A percentile compares a stretch with the other conserved stretches of the same genome.
phyloP scores from a whole-genome alignment of 2,113 vertebrate species.

The Cacatua alba region DNA sequence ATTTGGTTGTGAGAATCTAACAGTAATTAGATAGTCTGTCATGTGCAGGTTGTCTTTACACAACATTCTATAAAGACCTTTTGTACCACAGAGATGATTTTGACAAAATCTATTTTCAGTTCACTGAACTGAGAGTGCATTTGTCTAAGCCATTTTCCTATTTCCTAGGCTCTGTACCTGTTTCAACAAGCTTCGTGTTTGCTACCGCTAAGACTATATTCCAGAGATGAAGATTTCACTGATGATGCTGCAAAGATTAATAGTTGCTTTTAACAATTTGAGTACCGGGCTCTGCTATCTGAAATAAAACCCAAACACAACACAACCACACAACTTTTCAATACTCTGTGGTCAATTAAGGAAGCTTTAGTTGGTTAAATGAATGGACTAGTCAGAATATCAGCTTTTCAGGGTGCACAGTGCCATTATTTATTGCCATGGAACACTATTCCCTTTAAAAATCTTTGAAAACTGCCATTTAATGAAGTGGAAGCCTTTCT shows the following conservation, averaged over 20 bases:
- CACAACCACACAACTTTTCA: not conserved
- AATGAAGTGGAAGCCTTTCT: not conserved
- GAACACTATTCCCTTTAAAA: conserved; percentile 36
- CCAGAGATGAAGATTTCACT: not conserved
- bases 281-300: not conserved
- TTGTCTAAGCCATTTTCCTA: conserved; percentile 17
- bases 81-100: not conserved
- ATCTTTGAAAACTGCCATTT: conserved; percentile 1
- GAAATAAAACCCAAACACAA: not conserved
- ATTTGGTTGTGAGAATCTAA: conserved; percentile 35
- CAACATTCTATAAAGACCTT: conserved; percentile 17
- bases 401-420: not conserved
- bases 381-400: conserved; percentile 15
- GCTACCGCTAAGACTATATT: not conserved
- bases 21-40: not conserved
- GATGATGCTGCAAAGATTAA: not conserved
- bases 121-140: conserved; percentile 46
- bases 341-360: not conserved
- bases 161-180: not conserved
- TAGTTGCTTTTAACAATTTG: not conserved
- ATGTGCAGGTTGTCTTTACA: not conserved
- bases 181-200: conserved; percentile 29
- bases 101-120: conserved; percentile 34
- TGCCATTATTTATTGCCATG: not conserved
- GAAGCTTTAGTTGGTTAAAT: conserved; percentile 17